phyloP scores from a whole-genome alignment of 2,113 vertebrate genomes.

The Tyto alba region DNA sequence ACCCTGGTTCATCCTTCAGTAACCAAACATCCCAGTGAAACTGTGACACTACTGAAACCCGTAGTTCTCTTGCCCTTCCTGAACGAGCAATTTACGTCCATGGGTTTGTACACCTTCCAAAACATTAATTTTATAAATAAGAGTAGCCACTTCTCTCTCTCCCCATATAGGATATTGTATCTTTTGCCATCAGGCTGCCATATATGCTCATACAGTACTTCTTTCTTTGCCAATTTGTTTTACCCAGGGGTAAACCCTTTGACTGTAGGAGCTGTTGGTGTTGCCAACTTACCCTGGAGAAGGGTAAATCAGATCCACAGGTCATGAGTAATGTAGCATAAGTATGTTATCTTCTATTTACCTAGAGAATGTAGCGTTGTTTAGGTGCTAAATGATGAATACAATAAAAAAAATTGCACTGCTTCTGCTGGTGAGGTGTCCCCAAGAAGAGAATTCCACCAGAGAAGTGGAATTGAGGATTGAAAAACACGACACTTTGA shows the following conservation, averaged over 20 bases:
- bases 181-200: neutral
- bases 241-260: neutral
- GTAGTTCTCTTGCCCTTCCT: neutral
- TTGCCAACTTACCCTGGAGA: neutral
- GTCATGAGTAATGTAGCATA: neutral
- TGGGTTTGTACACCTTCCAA: neutral
- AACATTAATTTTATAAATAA: neutral
- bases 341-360: neutral
- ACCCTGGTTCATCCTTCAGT: neutral
- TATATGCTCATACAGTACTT: neutral
- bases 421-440: neutral
- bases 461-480: neutral
- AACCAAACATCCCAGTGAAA: neutral
- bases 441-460: neutral
- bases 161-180: fast-evolving
- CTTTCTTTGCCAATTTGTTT: neutral
- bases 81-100: neutral
- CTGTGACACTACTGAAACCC: neutral
- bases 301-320: neutral
- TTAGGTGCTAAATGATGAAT: slow-evolving; percentile 35
- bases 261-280: neutral
- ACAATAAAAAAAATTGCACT: neutral
- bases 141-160: neutral
- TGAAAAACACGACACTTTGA: neutral
- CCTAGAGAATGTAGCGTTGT: neutral